Evolutionary conservation across 2,797 vertebrate species (phyloP).

Genomic region (Euphonia xanthogaster): DNA sequence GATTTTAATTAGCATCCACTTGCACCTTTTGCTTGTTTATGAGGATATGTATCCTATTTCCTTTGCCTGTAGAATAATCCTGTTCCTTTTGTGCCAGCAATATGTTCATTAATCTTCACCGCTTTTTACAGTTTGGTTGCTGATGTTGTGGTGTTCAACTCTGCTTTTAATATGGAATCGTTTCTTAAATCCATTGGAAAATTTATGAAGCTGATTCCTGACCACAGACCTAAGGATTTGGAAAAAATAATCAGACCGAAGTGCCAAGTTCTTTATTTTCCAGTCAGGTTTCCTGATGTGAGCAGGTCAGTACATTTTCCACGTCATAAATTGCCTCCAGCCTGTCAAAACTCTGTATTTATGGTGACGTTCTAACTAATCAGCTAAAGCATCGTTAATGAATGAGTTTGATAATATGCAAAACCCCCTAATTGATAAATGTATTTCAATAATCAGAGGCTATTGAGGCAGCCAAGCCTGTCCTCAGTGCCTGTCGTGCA

Average conservation of each 20-base stretch:
- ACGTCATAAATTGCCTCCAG: constrained; percentile 45
- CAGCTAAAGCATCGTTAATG: constrained; percentile 41
- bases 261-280: constrained; percentile 89
- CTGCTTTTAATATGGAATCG: constrained; percentile 93
- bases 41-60: neutral
- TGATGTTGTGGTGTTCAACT: constrained; percentile 92
- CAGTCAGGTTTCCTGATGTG: constrained; percentile 88
- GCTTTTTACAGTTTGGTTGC: constrained; percentile 85
- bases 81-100: neutral
- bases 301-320: constrained; percentile 82
- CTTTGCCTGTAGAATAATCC: neutral
- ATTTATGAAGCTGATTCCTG: constrained; percentile 92
- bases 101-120: constrained; percentile 14
- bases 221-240: constrained; percentile 88
- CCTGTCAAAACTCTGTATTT: constrained; percentile 45
- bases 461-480: neutral
- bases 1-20: neutral
- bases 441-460: constrained; percentile 25
- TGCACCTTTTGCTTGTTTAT: neutral
- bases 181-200: constrained; percentile 85
- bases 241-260: constrained; percentile 88
- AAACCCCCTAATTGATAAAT: constrained; percentile 6
- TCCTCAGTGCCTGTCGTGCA: neutral
- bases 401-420: constrained; percentile 41
- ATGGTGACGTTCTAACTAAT: constrained; percentile 46